These are phyloP conservation scores for Athripsodes cinereus DNA, from an alignment of 2,888 invertebrate species.

Conservation along the genomic window DNA sequence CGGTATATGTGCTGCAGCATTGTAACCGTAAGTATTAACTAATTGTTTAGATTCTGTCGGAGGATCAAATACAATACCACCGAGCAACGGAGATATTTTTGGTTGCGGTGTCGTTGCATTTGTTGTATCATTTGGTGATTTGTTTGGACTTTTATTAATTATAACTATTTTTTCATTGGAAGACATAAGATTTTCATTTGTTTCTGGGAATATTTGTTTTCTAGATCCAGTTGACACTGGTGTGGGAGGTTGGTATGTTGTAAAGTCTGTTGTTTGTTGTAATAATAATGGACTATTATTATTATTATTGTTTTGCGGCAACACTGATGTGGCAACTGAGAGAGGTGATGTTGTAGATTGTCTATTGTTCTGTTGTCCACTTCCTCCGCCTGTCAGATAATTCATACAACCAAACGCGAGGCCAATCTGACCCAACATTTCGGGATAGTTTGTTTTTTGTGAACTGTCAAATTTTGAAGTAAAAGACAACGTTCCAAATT, in stretches of 20 bases:
- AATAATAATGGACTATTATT: too few species aligned
- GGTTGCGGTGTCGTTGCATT: slow-evolving; percentile 37
- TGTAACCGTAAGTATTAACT: slow-evolving; percentile 41
- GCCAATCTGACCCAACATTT: slow-evolving; percentile 51
- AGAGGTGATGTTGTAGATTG: slow-evolving; percentile 22
- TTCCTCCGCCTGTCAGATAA: slow-evolving; percentile 38
- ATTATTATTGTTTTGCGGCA: too few species aligned
- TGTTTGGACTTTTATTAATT: slow-evolving; percentile 39
- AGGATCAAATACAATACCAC: slow-evolving; percentile 36
- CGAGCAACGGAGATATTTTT: slow-evolving; percentile 45
- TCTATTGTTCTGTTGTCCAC: neutral
- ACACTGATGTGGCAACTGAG: slow-evolving; percentile 17
- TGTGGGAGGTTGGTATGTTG: slow-evolving; percentile 23
- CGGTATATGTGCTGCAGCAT: slow-evolving; percentile 41
- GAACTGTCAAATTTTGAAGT: slow-evolving; percentile 34
- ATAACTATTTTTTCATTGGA: slow-evolving; percentile 37
- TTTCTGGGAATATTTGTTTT: slow-evolving; percentile 45
- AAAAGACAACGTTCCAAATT: neutral
- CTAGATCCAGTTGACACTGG: slow-evolving; percentile 33
- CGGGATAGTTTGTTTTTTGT: slow-evolving; percentile 49
- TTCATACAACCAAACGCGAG: slow-evolving; percentile 50
- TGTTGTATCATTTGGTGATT: slow-evolving; percentile 32
- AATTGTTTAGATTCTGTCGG: slow-evolving; percentile 38
- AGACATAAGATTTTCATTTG: slow-evolving; percentile 33
- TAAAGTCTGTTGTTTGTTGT: slow-evolving; percentile 30